Evolutionary conservation across 2,888 invertebrate species (phyloP), one percentile per base, ranked within the genome.

Genomic region (Trichopria drosophilae): DNA sequence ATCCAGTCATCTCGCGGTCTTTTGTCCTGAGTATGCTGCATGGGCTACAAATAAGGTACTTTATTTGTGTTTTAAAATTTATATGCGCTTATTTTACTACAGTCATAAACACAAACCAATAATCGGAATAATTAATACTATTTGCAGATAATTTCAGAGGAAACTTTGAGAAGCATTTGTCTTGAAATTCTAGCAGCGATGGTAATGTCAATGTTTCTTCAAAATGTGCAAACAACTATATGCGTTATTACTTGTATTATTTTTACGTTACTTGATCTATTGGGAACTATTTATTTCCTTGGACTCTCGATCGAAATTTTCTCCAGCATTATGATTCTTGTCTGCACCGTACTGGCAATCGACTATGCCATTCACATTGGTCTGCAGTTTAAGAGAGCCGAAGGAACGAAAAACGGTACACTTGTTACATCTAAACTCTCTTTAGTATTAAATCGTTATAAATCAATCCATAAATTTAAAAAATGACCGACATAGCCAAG

Each of bases 321-420:
- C 2, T 75, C 79, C 7, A 76, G 77, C 47, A 76, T 80, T 36
- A 75, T 77, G 55, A 65, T 79, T 15, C 69, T 80, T 28, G 65
- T 80, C 22, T 77, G 78, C 53, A 77, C 77, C 26, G 80, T 80
- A 26, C 65, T 80, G 19, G 77, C 79, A 20, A 78, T 80, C 2
- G 80, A 80, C 67, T 80, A 79, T 58, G 77, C 79, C 1, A 78
- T 79, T 1, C 80, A 80, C 61, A 68, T 80, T 31, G 79, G 77
- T n/a, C 69, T 79, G 52, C 76, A 76, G 40, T 80, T 79, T 53
- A 75, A 76, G 60, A 72, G 75, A 6, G 63, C 73, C n/a, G 63
- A 59, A 6, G 79, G 79, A 26, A 72, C 68, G n/a, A 73, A 71
- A 54, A 63, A 77, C 53, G 77, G 78, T 78, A 65, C 57, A 53